phyloP scores from a whole-genome alignment of 1,140 invertebrate genomes.

The Orussus abietinus region DNA sequence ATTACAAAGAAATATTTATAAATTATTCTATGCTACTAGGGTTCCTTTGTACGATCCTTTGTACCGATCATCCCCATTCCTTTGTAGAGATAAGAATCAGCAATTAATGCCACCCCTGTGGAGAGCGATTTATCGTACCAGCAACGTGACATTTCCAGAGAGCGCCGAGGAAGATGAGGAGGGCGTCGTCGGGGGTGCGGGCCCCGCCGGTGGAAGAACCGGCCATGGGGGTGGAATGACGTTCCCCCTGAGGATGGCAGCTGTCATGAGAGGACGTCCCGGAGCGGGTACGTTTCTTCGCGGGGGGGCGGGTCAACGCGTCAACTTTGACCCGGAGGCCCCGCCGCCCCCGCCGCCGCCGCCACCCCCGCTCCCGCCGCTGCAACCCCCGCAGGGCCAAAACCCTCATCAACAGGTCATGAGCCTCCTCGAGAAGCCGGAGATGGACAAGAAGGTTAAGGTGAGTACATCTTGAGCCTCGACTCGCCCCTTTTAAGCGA shows the following conservation, averaged over 20 bases:
- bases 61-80: no score
- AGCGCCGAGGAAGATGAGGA: slow-evolving; percentile 49
- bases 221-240: slow-evolving; percentile 8
- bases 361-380: slow-evolving; percentile 21
- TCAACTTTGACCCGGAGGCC: slow-evolving; percentile 47
- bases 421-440: slow-evolving; percentile 51
- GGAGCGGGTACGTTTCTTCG: slow-evolving; percentile 35
- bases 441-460: slow-evolving; percentile 58
- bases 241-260: slow-evolving; percentile 32
- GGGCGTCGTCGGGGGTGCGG: slow-evolving; percentile 33
- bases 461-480: slow-evolving; percentile 33
- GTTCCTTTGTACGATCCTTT: no score
- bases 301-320: slow-evolving; percentile 28
- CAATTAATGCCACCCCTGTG: no score
- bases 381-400: no score
- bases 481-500: slow-evolving; percentile 1
- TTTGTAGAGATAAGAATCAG: no score
- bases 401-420: slow-evolving; percentile 30
- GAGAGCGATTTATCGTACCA: not conserved
- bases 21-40: no score
- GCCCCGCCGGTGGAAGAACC: slow-evolving; percentile 26
- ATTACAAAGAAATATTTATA: no score
- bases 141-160: slow-evolving; percentile 43
- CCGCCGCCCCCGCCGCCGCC: slow-evolving; percentile 36
- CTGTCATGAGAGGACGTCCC: slow-evolving; percentile 19